A percentile compares a stretch with the other conserved stretches of the same genome.
These are phyloP conservation scores for Tiliqua scincoides DNA, from an alignment of 2,113 vertebrate genomes.

Conservation along the genomic window DNA sequence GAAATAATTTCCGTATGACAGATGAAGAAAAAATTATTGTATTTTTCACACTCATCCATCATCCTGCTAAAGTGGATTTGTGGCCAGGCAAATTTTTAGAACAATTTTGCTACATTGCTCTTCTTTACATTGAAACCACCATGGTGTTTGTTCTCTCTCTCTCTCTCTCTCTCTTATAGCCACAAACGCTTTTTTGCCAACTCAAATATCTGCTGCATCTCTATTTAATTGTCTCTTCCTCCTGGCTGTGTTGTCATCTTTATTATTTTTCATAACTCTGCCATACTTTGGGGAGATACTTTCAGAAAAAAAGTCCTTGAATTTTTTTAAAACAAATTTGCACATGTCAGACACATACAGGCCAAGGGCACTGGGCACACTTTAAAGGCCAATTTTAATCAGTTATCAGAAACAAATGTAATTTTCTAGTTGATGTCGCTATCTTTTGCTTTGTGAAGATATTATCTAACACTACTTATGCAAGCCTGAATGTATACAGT, in stretches of 20 bases:
- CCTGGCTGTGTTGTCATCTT: neutral
- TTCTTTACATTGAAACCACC: slow-evolving; percentile 1
- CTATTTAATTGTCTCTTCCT: neutral
- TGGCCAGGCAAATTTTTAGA: neutral
- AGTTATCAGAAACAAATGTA: slow-evolving; percentile 64
- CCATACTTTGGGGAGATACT: neutral
- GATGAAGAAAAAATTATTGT: slow-evolving; percentile 35
- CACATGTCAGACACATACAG: neutral
- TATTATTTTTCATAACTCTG: slow-evolving; percentile 4
- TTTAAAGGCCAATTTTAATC: slow-evolving; percentile 64
- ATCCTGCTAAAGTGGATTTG: slow-evolving; percentile 25
- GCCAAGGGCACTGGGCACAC: slow-evolving; percentile 47
- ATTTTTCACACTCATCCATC: slow-evolving; percentile 34
- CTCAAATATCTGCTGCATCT: slow-evolving; percentile 11
- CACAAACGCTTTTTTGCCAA: neutral
- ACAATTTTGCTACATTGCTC: slow-evolving; percentile 12
- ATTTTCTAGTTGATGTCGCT: slow-evolving; percentile 55
- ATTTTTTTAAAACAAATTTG: neutral
- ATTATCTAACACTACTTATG: slow-evolving; percentile 57
- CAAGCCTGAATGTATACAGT: slow-evolving; percentile 57
- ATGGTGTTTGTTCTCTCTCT: neutral
- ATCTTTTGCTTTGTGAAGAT: slow-evolving; percentile 51
- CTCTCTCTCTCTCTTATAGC: neutral
- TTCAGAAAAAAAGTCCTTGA: neutral
- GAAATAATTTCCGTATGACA: slow-evolving; percentile 32